A percentile compares a stretch with the other conserved stretches of the same genome.
Conservation (phyloP, 1,140 invertebrate genomes). For the Reticulitermes speratus region DNA sequence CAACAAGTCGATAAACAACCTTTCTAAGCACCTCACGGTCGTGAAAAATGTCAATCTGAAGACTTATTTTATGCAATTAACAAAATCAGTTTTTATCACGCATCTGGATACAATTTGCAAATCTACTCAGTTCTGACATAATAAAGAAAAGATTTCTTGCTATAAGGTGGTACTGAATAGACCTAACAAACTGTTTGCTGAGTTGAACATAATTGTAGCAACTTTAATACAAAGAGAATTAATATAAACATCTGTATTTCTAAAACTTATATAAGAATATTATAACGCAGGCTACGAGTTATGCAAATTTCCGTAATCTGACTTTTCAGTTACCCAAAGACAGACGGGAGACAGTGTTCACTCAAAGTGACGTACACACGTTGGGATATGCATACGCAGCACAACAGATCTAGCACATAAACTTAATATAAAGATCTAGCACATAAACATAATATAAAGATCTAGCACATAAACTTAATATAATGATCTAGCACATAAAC, state of each 20-base stretch:
- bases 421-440: too few species aligned
- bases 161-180: neutral
- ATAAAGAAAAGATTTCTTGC: neutral
- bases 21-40: neutral
- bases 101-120: neutral
- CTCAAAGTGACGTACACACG: too few species aligned
- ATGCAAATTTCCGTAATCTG: too few species aligned
- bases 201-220: neutral
- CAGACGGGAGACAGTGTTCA: too few species aligned
- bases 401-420: too few species aligned
- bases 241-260: neutral
- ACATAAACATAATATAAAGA: too few species aligned
- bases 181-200: neutral
- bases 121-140: neutral
- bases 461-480: too few species aligned
- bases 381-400: too few species aligned
- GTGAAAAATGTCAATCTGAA: neutral
- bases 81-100: neutral
- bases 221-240: neutral
- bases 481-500: too few species aligned
- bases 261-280: neutral
- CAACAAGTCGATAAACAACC: neutral
- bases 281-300: neutral
- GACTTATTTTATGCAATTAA: neutral
- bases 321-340: too few species aligned